phyloP scores from a whole-genome alignment of 92 coral and sea anemone species.

The Epizoanthus rinbou region DNA sequence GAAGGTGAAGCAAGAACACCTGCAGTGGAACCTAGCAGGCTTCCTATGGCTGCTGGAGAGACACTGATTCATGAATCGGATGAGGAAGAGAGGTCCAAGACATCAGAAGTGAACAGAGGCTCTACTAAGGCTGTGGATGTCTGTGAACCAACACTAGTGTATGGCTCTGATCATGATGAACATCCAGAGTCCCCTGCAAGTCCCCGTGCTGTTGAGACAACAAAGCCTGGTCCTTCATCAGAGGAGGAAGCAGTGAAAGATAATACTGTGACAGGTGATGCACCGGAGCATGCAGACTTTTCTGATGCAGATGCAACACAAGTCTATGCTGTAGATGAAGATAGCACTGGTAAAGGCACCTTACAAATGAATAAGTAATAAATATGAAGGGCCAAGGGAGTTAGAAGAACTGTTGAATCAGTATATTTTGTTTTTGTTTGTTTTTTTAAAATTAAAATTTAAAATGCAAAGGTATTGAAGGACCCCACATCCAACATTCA shows the following conservation, averaged over 20 bases:
- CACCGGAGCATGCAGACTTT: neutral
- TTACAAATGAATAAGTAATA: too few relatives aligned
- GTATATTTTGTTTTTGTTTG: neutral
- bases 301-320: slow-evolving; percentile 30
- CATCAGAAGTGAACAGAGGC: neutral
- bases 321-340: slow-evolving; percentile 20
- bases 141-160: slow-evolving; percentile 33
- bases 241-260: neutral
- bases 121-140: slow-evolving; percentile 5
- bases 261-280: neutral
- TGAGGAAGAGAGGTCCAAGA: slow-evolving; percentile 4
- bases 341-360: slow-evolving; percentile 5
- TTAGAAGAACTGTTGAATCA: neutral
- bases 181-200: neutral
- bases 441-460: neutral
- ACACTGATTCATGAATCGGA: neutral
- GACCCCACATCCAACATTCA: too few relatives aligned
- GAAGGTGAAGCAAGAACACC: too few relatives aligned
- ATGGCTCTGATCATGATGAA: slow-evolving; percentile 23
- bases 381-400: neutral
- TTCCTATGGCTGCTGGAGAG: neutral
- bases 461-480: neutral
- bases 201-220: neutral
- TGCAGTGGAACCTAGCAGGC: neutral
- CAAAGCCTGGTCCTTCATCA: neutral